A percentile compares a stretch with the other conserved stretches of the same genome.
Evolutionary conservation across 2,797 vertebrate genomes (phyloP).

Genomic region (Pseudochaenichthys georgianus): DNA sequence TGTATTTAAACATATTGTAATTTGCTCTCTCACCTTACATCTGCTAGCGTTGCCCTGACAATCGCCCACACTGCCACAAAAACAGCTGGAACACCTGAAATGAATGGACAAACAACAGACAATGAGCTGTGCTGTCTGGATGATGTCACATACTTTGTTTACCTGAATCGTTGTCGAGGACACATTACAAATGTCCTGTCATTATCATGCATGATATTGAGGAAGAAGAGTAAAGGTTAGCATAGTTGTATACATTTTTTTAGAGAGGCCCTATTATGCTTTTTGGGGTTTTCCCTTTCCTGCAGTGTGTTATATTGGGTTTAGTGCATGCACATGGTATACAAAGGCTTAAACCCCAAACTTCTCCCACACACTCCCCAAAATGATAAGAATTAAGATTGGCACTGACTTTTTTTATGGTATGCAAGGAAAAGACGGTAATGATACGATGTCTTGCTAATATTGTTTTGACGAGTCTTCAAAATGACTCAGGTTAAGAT

Average conservation of each 20-base stretch:
- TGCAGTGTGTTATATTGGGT: too few species aligned
- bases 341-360: too few species aligned
- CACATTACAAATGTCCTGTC: neutral
- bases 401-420: too few species aligned
- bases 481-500: too few species aligned
- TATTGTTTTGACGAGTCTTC: too few species aligned
- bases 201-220: neutral
- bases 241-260: neutral
- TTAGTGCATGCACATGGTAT: too few species aligned
- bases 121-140: neutral
- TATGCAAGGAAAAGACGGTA: too few species aligned
- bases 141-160: neutral
- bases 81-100: constrained; percentile 89
- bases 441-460: too few species aligned
- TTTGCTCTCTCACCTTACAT: constrained; percentile 84
- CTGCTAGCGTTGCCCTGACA: constrained; percentile 86
- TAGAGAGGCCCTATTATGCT: too few species aligned
- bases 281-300: too few species aligned
- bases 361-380: too few species aligned
- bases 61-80: constrained; percentile 90
- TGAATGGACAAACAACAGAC: constrained; percentile 37
- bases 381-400: too few species aligned
- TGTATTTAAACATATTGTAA: neutral
- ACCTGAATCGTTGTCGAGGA: neutral
- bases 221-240: neutral